A percentile compares a stretch with the other conserved stretches of the same genome.
phyloP scores from a whole-genome alignment of 2,113 vertebrate species.

The Marmota monax region DNA sequence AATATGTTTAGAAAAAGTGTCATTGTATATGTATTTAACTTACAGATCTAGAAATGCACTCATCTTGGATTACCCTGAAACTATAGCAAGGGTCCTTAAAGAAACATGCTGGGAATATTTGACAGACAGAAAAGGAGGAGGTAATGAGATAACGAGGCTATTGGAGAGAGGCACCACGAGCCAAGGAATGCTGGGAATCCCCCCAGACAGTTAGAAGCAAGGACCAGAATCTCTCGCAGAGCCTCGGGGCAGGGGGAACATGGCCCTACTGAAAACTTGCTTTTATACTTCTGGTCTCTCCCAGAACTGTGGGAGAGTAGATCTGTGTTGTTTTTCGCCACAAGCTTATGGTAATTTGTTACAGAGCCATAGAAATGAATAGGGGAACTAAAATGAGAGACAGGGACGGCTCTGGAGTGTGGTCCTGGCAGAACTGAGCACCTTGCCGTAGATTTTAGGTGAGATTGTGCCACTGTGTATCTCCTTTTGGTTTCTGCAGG shows the following conservation, averaged over 20 bases:
- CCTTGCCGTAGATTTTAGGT: not conserved
- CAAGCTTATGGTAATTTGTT: not conserved
- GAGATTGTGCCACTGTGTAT: not conserved
- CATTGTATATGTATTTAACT: not conserved
- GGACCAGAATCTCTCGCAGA: not conserved
- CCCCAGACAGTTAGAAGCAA: not conserved
- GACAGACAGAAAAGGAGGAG: not conserved
- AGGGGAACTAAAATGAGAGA: not conserved
- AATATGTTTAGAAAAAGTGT: not conserved
- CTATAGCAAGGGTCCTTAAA: not conserved
- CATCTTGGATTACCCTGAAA: not conserved
- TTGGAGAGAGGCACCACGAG: not conserved
- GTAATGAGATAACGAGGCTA: fast-evolving
- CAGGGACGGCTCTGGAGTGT: not conserved
- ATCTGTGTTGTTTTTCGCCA: not conserved
- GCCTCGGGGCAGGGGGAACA: not conserved
- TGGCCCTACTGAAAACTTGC: not conserved
- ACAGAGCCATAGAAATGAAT: not conserved
- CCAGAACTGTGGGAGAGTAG: not conserved
- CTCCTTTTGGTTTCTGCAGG: not conserved
- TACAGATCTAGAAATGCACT: not conserved
- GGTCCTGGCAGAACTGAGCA: not conserved
- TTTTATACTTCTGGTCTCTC: not conserved
- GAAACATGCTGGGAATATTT: not conserved
- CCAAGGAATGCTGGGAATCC: not conserved